phyloP scores from a whole-genome alignment of 2,888 invertebrate genomes.

The Leistus spinibarbis region DNA sequence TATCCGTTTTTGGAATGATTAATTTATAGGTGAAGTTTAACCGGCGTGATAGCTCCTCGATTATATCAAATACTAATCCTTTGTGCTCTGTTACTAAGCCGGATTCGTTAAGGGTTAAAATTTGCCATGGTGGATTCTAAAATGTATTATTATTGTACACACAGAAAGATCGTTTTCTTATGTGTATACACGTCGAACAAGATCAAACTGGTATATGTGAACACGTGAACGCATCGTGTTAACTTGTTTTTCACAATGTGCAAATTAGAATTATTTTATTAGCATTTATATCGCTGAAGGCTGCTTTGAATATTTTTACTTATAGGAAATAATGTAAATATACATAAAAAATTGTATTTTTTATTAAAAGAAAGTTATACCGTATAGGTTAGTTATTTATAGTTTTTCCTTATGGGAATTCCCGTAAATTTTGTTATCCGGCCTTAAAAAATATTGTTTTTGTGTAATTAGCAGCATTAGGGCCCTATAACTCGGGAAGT shows the following conservation, averaged over 20 bases:
- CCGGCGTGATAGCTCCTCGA: slow-evolving; percentile 74
- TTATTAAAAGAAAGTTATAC: slow-evolving; percentile 15
- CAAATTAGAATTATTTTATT: slow-evolving; percentile 6
- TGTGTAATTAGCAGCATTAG: too few relatives aligned
- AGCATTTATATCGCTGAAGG: slow-evolving; percentile 25
- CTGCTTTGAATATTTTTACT: slow-evolving; percentile 27
- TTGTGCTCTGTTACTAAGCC: slow-evolving; percentile 65
- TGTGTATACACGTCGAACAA: too few relatives aligned
- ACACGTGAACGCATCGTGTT: slow-evolving; percentile 20
- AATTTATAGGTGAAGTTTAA: slow-evolving; percentile 79
- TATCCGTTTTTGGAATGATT: slow-evolving; percentile 46
- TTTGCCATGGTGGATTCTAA: slow-evolving; percentile 90
- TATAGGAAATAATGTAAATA: slow-evolving; percentile 21
- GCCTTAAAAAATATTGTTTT: too few relatives aligned
- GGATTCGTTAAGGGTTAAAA: slow-evolving; percentile 65
- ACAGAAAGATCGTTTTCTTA: too few relatives aligned
- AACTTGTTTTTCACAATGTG: slow-evolving; percentile 25
- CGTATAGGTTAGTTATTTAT: slow-evolving; percentile 21
- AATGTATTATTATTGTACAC: slow-evolving; percentile 44
- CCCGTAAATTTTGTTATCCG: slow-evolving; percentile 12
- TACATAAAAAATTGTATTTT: not conserved
- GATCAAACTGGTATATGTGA: slow-evolving; percentile 4
- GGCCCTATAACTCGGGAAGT: too few relatives aligned
- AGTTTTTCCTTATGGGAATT: slow-evolving; percentile 10
- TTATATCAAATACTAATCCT: slow-evolving; percentile 80